These are phyloP conservation scores for Nomada fucata DNA, from an alignment of 2,888 invertebrate species.

Conservation along the genomic window DNA sequence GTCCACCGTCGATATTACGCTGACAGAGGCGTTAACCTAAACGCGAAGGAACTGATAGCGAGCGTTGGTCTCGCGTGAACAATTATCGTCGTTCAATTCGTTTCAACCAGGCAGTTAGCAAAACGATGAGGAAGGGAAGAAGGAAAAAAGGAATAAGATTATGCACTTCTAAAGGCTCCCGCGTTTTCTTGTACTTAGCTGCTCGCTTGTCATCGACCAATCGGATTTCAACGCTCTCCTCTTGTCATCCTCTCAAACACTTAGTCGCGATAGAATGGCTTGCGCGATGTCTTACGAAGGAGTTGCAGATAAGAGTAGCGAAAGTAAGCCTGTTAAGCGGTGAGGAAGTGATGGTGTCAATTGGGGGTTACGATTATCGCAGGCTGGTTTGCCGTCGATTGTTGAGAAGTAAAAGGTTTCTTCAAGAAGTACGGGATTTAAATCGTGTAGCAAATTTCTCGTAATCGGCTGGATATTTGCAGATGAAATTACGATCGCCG, in stretches of 20 bases:
- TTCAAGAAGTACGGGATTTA: not conserved
- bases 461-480: no score
- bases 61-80: not conserved
- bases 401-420: not conserved
- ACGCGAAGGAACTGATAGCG: not conserved
- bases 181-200: conserved; percentile 43
- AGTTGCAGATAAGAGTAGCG: conserved; percentile 4
- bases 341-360: conserved; percentile 15
- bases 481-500: no score
- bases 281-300: conserved; percentile 21
- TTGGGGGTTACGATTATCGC: conserved; percentile 27
- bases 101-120: not conserved
- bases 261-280: conserved; percentile 15
- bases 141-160: conserved; percentile 54
- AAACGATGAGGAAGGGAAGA: not conserved
- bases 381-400: not conserved
- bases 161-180: conserved; percentile 66
- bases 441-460: not conserved
- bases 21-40: conserved; percentile 54
- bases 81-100: not conserved
- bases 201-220: conserved; percentile 49
- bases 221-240: conserved; percentile 48
- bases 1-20: conserved; percentile 47
- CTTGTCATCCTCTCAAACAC: conserved; percentile 48
- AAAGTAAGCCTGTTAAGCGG: conserved; percentile 30